Percentiles rank a stretch among this genome's conserved stretches.
These are phyloP conservation scores for Magallana nippona DNA, from an alignment of 2,888 invertebrate species.

Conservation along the genomic window DNA sequence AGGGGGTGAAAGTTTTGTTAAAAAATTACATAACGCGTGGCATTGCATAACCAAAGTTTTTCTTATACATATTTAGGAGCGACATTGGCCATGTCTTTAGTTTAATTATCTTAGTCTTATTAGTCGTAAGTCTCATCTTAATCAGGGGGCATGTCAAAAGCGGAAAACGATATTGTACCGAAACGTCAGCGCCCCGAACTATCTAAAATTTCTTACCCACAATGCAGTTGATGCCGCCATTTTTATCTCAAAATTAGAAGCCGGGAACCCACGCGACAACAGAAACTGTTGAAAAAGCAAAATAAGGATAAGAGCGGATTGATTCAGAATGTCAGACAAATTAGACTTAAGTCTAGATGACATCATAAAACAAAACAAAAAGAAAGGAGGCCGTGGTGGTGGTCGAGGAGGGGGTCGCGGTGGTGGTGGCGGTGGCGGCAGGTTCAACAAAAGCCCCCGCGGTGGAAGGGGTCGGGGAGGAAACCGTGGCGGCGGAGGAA, in stretches of 20 bases:
- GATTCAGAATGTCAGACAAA: constrained; percentile 90
- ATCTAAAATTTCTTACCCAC: constrained; percentile 44
- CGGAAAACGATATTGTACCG: too few species aligned
- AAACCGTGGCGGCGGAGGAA: constrained; percentile 80
- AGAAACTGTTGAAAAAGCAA: neutral
- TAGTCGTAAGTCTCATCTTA: too few species aligned
- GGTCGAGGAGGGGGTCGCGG: constrained; percentile 80
- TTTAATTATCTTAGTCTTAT: too few species aligned
- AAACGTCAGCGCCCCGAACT: too few species aligned
- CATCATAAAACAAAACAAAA: constrained; percentile 90
- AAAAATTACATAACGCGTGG: too few species aligned
- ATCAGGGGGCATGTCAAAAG: too few species aligned
- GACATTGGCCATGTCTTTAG: too few species aligned
- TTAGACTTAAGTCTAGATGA: constrained; percentile 99
- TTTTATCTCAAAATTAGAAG: constrained; percentile 49
- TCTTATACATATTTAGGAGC: too few species aligned
- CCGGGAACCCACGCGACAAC: constrained; percentile 48
- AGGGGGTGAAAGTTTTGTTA: too few species aligned
- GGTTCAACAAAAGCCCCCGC: constrained; percentile 73
- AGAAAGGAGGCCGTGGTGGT: constrained; percentile 81
- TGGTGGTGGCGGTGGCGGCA: constrained; percentile 77
- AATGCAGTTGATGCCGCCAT: constrained; percentile 60
- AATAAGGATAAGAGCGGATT: neutral
- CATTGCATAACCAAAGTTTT: too few species aligned
- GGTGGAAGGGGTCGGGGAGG: constrained; percentile 60